phyloP scores from a whole-genome alignment of 2,888 invertebrate species.

The Nymphalis urticae region DNA sequence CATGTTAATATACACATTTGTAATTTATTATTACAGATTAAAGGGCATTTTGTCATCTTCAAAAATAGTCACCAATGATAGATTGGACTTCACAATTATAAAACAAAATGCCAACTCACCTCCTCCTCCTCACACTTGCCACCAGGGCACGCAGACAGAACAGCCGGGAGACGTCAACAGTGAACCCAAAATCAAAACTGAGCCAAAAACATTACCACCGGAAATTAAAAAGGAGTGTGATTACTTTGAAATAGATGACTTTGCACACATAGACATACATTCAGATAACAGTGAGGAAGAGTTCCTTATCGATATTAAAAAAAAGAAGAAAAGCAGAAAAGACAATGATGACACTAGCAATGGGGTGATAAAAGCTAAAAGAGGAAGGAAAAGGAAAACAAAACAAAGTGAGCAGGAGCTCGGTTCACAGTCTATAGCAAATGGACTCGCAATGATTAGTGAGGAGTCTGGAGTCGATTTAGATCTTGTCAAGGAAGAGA shows the following conservation, averaged over 20 bases:
- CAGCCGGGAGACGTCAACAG: neutral
- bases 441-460: constrained; percentile 12
- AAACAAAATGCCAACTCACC: constrained; percentile 48
- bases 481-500: constrained; percentile 47
- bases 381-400: constrained; percentile 37
- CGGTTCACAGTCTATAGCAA: neutral
- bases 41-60: constrained; percentile 17
- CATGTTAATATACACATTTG: neutral
- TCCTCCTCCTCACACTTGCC: constrained; percentile 35
- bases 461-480: constrained; percentile 42
- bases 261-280: constrained; percentile 40
- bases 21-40: constrained; percentile 24
- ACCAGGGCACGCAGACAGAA: constrained; percentile 64
- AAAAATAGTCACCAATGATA: constrained; percentile 24
- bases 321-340: constrained; percentile 51
- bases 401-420: constrained; percentile 33
- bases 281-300: constrained; percentile 67
- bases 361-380: constrained; percentile 35
- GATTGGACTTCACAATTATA: constrained; percentile 56
- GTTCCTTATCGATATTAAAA: constrained; percentile 59
- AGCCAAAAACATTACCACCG: constrained; percentile 1
- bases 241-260: constrained; percentile 43
- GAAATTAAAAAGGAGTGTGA: constrained; percentile 56
- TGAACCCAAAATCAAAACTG: constrained; percentile 11
- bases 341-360: constrained; percentile 16